Conservation (phyloP, 2,113 vertebrate species). For the Eudorcas thomsonii region DNA sequence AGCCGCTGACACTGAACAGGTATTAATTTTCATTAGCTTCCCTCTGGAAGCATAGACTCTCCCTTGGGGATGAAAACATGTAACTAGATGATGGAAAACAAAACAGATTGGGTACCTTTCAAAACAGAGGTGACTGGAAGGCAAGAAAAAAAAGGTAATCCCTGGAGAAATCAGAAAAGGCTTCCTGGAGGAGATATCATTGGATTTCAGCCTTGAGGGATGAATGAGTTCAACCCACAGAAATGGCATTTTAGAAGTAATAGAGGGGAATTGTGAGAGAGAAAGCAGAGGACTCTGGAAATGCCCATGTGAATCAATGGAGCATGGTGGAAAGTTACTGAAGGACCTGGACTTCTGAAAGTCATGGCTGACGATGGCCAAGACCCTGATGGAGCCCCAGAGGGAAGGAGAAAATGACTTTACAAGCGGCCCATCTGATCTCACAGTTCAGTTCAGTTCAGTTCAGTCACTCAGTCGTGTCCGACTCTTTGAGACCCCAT, state of each 20-base stretch:
- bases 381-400: constrained; percentile 8
- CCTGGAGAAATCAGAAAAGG: background rate
- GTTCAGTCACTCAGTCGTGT: background rate
- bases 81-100: background rate
- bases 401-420: constrained; percentile 53
- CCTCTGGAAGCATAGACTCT: background rate
- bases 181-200: background rate
- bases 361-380: background rate
- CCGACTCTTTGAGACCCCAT: background rate
- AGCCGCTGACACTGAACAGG: fast-evolving
- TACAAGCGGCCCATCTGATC: constrained; percentile 50
- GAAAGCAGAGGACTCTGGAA: background rate
- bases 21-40: background rate
- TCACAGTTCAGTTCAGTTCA: background rate
- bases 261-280: background rate
- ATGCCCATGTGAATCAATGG: background rate
- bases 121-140: background rate
- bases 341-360: background rate
- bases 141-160: background rate
- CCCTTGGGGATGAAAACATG: background rate
- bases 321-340: background rate
- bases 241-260: background rate
- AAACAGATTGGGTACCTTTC: background rate
- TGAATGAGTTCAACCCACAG: background rate
- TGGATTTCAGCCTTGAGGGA: background rate